Base-by-base conservation (phyloP, 1,140 invertebrate species). In the Philopotamus ludificatus region DNA sequence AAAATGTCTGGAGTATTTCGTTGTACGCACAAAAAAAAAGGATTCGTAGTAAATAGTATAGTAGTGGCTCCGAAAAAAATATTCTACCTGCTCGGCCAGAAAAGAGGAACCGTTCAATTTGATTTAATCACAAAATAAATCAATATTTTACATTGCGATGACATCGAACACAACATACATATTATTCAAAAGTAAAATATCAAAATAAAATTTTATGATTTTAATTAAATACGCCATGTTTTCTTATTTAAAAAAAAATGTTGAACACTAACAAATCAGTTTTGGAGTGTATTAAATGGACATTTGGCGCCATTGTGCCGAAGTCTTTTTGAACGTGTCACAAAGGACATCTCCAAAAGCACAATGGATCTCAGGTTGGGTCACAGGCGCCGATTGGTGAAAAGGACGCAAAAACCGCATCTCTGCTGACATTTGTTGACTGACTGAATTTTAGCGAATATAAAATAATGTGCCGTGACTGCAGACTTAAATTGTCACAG, bases 1-100 rank as follows among this genome's bases (percentile, higher is more conserved):
- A 60, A 57, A 45, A 47, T 1, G 55, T 58, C 20, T 58, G 20
- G 41, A 45, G 21, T 47, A 16, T 47, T 16, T 16, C 4, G 15
- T 16, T 39, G 20, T 60, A 42, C 21, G 57, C 23, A 45, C 7
- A 60, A 18, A 20, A 42, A 39, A 60, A 60, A 60, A 60, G 18
- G 42, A 47, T 60, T 60, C 57, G 57, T 60, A 60, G 57, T 60
- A 60, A 60, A 60, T 60, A 60, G 57, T 60, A 58, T 21, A 39
- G 39, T 60, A 60, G 57, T 18, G 15, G 55, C 18, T 34, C n/a
- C 9, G 55, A 41, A 58, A 47, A 26, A 12, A 34, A 12, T 12
- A 34, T 7, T 34, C 28, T 34, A 34, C 28, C 28, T 34, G 28
- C 25, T 20, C n/a, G 26, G 21, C 23, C 16, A 54, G 41, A 54